These are phyloP conservation scores for Nesogale talazaci DNA, from an alignment of 2,113 vertebrate genomes.

Conservation along the genomic window DNA sequence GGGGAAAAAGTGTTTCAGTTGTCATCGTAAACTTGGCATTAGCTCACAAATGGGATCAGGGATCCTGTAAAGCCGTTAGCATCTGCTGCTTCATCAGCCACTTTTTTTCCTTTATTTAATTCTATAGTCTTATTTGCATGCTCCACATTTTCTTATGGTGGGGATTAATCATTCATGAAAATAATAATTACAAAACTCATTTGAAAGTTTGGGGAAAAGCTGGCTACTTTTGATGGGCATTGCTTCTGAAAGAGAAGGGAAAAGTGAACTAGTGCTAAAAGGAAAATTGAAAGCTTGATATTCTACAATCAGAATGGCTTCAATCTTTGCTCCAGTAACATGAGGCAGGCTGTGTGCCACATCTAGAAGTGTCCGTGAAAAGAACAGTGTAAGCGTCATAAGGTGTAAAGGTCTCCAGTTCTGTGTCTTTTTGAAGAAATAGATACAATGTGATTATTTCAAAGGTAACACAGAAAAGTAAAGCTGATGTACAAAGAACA, in stretches of 20 bases:
- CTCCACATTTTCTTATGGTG: constrained; percentile 69
- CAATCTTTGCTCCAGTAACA: background rate
- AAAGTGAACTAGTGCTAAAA: background rate
- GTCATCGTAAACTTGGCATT: constrained; percentile 50
- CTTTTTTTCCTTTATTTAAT: constrained; percentile 75
- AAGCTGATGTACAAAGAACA: background rate
- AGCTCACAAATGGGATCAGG: constrained; percentile 55
- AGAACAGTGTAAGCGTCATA: background rate
- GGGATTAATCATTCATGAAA: constrained; percentile 78
- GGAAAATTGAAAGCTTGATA: background rate
- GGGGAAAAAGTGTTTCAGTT: constrained; percentile 59
- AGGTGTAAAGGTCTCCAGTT: too few relatives aligned
- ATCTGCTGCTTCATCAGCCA: constrained; percentile 78
- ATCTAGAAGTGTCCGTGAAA: background rate
- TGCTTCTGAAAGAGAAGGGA: constrained; percentile 51
- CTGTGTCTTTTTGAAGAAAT: background rate
- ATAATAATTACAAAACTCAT: constrained; percentile 78
- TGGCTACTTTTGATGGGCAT: constrained; percentile 16
- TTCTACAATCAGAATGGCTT: constrained; percentile 4
- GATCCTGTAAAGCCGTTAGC: constrained; percentile 71
- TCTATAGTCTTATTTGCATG: constrained; percentile 75
- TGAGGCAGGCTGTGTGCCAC: background rate
- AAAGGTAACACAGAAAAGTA: background rate
- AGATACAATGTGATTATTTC: background rate
- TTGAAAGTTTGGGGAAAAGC: constrained; percentile 52